Evolutionary conservation across 2,888 invertebrate genomes (phyloP), one percentile per base, ranked within the genome.

Genomic region (Zaprionus lineosus): DNA sequence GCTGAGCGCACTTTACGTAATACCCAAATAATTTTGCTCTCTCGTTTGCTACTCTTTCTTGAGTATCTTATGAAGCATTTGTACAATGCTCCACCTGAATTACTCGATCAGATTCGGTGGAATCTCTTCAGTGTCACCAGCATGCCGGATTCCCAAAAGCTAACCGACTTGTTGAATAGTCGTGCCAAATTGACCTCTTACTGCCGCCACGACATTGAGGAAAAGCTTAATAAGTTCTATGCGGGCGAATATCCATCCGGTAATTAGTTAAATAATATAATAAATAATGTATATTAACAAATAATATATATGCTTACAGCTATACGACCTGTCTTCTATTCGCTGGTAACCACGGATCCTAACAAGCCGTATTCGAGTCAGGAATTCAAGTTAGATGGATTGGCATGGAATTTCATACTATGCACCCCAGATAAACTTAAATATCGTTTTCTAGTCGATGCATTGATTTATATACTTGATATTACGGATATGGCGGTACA

Each of bases 41-140:
- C 97, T 0, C 92, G 98, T 44, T 90, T 98, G 44, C 91, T 98
- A 77, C 91, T 98, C 19, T 91, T 98, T 11, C 92, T 98, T 65
- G 98, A 98, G 87, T 98, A 98, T 87, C 93, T 98, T 67, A 96
- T 98, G 94, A 95, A 96, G 87, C 97, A 98, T 91, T 92, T 98
- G 28, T 98, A 98, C 86, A 98, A 98, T 87, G 97, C 98, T 0
- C 97, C 97, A 0, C 93, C 96, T 12, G 93, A 93, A 11, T 91
- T 98, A 46, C 91, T 97, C 29, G 96, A 96, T 89, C 97, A 97
- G 92, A 96, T 96, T 73, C 94, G 95, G 83, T 95, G 95, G 93
- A 96, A 96, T 90, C 90, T 96, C 40, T 95, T 96, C 72, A 93
- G 93, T 58, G 83, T 90, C 43, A 91, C 93, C 74, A 92, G 93